Conservation (phyloP, 2,888 invertebrate species). For the Eilema depressum region DNA sequence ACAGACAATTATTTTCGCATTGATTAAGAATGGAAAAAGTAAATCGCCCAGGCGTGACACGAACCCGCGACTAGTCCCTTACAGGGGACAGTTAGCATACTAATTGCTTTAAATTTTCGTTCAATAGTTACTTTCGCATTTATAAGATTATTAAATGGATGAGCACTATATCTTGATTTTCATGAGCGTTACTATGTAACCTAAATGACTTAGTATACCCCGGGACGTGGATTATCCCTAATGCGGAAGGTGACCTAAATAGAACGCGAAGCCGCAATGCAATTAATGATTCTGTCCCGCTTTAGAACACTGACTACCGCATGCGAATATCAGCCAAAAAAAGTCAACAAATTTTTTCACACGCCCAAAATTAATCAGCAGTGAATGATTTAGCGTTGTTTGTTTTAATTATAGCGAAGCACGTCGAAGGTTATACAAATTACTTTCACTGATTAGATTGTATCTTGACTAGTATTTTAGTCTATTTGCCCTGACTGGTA, state of each 20-base stretch:
- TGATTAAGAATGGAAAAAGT: no score
- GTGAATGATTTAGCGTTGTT: not conserved
- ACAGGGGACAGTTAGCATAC: no score
- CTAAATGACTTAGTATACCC: not conserved
- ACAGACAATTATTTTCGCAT: no score
- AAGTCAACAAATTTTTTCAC: not conserved
- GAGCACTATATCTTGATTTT: not conserved
- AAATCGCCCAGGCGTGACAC: no score
- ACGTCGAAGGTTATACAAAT: not conserved
- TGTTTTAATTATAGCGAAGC: not conserved
- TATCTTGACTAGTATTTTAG: no score
- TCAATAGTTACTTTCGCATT: no score
- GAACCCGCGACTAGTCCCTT: no score
- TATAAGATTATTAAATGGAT: no score
- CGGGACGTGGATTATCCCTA: not conserved
- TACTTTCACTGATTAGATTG: not conserved
- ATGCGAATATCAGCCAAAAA: not conserved
- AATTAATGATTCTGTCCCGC: not conserved
- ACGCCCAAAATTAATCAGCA: not conserved
- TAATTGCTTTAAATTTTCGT: no score
- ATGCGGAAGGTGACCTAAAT: slow-evolving; percentile 2
- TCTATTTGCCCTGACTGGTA: no score
- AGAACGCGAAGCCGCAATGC: not conserved
- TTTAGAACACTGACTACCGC: not conserved
- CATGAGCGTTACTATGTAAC: not conserved